Conservation (phyloP, 2,797 vertebrate species). For the Gila robusta region DNA sequence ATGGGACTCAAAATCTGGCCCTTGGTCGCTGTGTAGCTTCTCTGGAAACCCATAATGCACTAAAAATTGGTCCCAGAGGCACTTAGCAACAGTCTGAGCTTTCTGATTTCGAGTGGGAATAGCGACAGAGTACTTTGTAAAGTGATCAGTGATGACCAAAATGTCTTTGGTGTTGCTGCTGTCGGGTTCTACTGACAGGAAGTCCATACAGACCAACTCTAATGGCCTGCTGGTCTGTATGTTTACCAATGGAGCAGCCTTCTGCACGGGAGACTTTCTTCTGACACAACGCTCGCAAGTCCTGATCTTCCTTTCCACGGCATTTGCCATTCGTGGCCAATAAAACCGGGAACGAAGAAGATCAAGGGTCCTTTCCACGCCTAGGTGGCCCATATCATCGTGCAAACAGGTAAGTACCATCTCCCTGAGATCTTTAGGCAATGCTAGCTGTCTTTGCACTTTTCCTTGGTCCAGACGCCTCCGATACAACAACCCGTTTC, state of each 20-base stretch:
- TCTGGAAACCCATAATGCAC: too few relatives aligned
- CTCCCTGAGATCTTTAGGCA: neutral
- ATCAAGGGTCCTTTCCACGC: neutral
- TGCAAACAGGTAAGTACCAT: neutral
- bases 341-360: neutral
- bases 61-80: too few relatives aligned
- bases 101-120: too few relatives aligned
- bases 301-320: too few relatives aligned
- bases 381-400: neutral
- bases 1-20: neutral
- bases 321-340: too few relatives aligned
- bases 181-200: too few relatives aligned
- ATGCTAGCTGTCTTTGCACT: neutral
- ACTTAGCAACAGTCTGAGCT: too few relatives aligned
- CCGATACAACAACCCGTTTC: neutral
- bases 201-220: neutral
- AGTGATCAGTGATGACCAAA: neutral
- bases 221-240: neutral
- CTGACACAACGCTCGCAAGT: too few relatives aligned
- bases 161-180: neutral
- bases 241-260: neutral
- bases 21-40: neutral
- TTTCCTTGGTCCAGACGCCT: neutral
- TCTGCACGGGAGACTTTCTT: too few relatives aligned
- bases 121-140: too few relatives aligned